These are phyloP conservation scores for Sciaenops ocellatus DNA, from an alignment of 2,797 vertebrate species.

Conservation along the genomic window DNA sequence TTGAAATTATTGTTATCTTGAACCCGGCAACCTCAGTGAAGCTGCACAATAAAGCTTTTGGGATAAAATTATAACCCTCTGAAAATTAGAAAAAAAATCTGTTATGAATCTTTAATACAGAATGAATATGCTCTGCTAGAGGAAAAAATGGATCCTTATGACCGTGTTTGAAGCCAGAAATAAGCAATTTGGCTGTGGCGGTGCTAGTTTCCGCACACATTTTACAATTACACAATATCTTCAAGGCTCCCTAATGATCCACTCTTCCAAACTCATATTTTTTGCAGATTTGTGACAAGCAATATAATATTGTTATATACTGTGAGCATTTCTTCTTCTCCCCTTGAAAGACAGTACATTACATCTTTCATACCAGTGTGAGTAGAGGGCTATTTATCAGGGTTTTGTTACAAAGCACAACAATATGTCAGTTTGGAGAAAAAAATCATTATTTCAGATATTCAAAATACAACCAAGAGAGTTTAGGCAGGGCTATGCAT, in stretches of 20 bases:
- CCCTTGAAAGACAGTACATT: slow-evolving; percentile 28
- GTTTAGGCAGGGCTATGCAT: slow-evolving; percentile 40
- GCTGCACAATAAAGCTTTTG: slow-evolving; percentile 50
- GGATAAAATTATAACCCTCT: slow-evolving; percentile 61
- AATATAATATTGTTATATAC: slow-evolving; percentile 31
- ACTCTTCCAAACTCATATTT: slow-evolving; percentile 48
- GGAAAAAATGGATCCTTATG: slow-evolving; percentile 46
- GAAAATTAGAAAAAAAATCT: slow-evolving; percentile 54
- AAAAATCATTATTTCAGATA: slow-evolving; percentile 26
- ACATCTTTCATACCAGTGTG: slow-evolving; percentile 26
- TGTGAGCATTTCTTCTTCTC: slow-evolving; percentile 15
- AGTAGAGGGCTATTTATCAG: slow-evolving; percentile 19
- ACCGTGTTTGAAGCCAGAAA: slow-evolving; percentile 47
- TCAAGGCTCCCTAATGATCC: slow-evolving; percentile 51
- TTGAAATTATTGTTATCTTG: slow-evolving; percentile 56
- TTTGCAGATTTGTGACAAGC: slow-evolving; percentile 49
- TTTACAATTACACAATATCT: slow-evolving; percentile 46
- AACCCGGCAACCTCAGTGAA: slow-evolving; percentile 44
- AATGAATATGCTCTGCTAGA: slow-evolving; percentile 50
- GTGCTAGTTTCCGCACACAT: slow-evolving; percentile 33
- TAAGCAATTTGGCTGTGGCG: slow-evolving; percentile 41
- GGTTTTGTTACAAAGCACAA: slow-evolving; percentile 31
- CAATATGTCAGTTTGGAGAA: slow-evolving; percentile 27
- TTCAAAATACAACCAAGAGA: slow-evolving; percentile 31
- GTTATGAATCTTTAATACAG: slow-evolving; percentile 60